Base-by-base conservation (phyloP, 2,797 vertebrate species). In the Taenioides sp. region DNA sequence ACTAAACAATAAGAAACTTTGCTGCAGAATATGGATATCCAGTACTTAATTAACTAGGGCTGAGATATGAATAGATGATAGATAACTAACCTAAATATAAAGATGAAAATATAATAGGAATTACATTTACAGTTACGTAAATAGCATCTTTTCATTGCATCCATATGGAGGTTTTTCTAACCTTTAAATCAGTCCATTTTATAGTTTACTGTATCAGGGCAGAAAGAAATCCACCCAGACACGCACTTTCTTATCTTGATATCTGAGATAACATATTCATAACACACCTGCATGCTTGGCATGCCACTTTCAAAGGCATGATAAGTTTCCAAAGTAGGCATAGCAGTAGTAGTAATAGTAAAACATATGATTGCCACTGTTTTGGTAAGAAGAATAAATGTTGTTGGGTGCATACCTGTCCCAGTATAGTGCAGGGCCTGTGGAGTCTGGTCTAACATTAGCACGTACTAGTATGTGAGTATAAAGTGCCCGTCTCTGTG, bases 391-490 rank as follows among this genome's bases (percentile, higher is more conserved):
- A 58, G 23, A 27, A 28, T 55, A 12, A 28, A 27, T 16, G 25
- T 17, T 17, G 7, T 16, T 18, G 55, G 22, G 55, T 57, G 27
- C 73, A 84, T 87, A 81, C 80, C 75, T 84, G 80, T 74, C 86
- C 79, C 71, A 85, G 79, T 91, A 91, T 91, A 88, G 85, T 79
- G 73, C 22, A 57, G 22, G 3, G 54, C 54, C 54, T 57, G n/a
- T 0, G 58, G 72, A 80, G 75, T 81, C 25, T 70, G 80, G 17
- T 78, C 87, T 90, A 89, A 89, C 86, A 84, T 90, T 85, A 89
- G 80, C 77, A 76, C 79, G 85, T 84, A 76, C 34, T 37, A 37
- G 34, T 34, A 34, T 76, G 74, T 85, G 34, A 81, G 83, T 73
- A 72, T 72, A 84, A 84, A 78, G 78, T 66, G 70, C 64, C 61